These are phyloP conservation scores for Neomicropteryx cornuta DNA, from an alignment of 1,140 invertebrate genomes.

Conservation along the genomic window DNA sequence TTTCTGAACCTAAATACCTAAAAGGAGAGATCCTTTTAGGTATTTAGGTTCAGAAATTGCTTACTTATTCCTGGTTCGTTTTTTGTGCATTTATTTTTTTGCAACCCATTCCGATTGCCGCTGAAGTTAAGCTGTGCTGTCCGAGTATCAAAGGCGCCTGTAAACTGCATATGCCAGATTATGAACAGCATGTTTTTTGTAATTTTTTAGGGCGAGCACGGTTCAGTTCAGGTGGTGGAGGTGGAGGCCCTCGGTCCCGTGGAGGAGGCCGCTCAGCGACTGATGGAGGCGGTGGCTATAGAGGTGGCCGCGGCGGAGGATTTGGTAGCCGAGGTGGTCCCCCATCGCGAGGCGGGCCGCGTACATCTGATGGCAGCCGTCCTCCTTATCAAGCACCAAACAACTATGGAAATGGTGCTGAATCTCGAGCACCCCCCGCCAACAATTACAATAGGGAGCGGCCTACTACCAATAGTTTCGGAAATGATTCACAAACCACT, in stretches of 20 bases:
- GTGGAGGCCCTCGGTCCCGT: conserved; percentile 5
- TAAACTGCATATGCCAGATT: not conserved
- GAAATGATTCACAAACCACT: too few species aligned
- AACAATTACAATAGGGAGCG: too few species aligned
- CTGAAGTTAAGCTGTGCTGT: not conserved
- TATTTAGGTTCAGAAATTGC: too few species aligned
- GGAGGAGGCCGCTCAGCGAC: conserved; percentile 17
- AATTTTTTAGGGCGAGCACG: conserved; percentile 16
- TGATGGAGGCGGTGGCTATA: conserved; percentile 10
- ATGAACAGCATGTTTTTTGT: not conserved
- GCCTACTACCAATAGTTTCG: too few species aligned
- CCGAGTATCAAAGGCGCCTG: not conserved
- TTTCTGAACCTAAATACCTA: too few species aligned
- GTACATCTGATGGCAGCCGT: too few species aligned
- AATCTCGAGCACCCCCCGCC: too few species aligned
- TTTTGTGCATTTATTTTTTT: conserved; percentile 3
- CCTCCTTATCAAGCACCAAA: too few species aligned
- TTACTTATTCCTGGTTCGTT: not conserved
- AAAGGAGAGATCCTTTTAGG: too few species aligned
- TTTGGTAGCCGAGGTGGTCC: conserved; percentile 11
- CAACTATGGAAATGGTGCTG: too few species aligned
- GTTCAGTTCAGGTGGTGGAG: conserved; percentile 18
- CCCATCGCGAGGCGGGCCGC: too few species aligned
- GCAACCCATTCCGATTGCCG: conserved; percentile 4
- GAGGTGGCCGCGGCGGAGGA: conserved; percentile 15